A percentile compares a stretch with the other conserved stretches of the same genome.
These are phyloP conservation scores for Taenioides sp. DNA, from an alignment of 2,797 vertebrate species.

Conservation along the genomic window DNA sequence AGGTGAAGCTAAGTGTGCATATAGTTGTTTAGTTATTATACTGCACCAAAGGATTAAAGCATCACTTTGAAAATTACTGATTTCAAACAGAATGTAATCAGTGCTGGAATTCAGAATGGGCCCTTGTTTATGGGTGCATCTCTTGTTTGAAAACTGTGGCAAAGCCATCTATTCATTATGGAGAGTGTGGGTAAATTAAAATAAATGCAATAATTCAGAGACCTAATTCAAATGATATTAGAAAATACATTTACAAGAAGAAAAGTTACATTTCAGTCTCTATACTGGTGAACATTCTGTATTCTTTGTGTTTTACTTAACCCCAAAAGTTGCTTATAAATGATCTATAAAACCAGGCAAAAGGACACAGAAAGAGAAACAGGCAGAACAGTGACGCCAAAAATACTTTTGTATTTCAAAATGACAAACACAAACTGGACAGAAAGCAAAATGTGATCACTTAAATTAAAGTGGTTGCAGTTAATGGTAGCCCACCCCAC, in stretches of 20 bases:
- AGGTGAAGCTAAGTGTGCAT: slow-evolving; percentile 8
- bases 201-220: too few relatives aligned
- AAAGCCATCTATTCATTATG: background rate
- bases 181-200: too few relatives aligned
- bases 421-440: background rate
- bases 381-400: background rate
- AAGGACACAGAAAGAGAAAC: background rate
- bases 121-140: background rate
- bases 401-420: background rate
- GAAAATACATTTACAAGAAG: too few relatives aligned
- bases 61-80: background rate
- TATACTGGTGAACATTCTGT: too few relatives aligned
- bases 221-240: too few relatives aligned
- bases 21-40: background rate
- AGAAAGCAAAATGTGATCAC: slow-evolving; percentile 1
- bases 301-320: too few relatives aligned
- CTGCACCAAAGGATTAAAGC: background rate
- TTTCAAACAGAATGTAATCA: background rate
- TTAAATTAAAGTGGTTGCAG: background rate
- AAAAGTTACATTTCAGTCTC: too few relatives aligned
- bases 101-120: too few relatives aligned
- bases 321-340: too few relatives aligned
- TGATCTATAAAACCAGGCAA: background rate
- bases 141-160: background rate
- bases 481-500: background rate